Percentiles rank a stretch among this genome's conserved stretches.
These are phyloP conservation scores for Leptopilina drosophilae DNA, from an alignment of 2,888 invertebrate genomes.

Conservation along the genomic window DNA sequence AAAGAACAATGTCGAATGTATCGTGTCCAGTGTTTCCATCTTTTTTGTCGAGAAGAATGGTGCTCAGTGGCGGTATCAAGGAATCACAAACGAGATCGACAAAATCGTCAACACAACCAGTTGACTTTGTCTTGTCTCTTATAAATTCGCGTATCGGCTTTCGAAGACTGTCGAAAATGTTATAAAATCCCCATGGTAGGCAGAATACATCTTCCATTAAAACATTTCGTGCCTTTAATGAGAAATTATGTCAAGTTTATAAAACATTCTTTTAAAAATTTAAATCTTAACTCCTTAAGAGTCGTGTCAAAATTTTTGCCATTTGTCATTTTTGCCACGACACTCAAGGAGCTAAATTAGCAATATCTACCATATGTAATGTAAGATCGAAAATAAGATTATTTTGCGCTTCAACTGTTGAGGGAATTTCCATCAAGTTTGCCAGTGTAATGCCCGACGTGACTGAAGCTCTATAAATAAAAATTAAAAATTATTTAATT, in stretches of 20 bases:
- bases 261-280: no score
- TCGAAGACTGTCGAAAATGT: conserved; percentile 61
- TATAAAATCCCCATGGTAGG: conserved; percentile 58
- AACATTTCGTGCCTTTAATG: conserved; percentile 61
- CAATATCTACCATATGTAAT: conserved; percentile 58
- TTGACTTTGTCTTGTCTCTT: conserved; percentile 49
- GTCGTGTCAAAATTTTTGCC: no score
- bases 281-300: no score
- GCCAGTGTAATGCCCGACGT: conserved; percentile 48
- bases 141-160: conserved; percentile 63
- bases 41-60: conserved; percentile 56
- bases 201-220: conserved; percentile 59
- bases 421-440: conserved; percentile 49
- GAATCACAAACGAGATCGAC: conserved; percentile 60
- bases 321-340: no score
- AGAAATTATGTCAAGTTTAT: conserved; percentile 19
- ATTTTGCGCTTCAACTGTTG: conserved; percentile 44
- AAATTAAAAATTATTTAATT: neutral
- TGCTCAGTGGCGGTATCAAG: conserved; percentile 59
- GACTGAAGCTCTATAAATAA: conserved; percentile 15
- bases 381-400: conserved; percentile 61
- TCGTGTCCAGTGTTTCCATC: conserved; percentile 41
- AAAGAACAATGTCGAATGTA: conserved; percentile 60
- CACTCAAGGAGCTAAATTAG: no score
- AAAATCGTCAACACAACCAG: conserved; percentile 57